Base-by-base conservation (phyloP, 2,113 vertebrate species). In the Rallus limicola region DNA sequence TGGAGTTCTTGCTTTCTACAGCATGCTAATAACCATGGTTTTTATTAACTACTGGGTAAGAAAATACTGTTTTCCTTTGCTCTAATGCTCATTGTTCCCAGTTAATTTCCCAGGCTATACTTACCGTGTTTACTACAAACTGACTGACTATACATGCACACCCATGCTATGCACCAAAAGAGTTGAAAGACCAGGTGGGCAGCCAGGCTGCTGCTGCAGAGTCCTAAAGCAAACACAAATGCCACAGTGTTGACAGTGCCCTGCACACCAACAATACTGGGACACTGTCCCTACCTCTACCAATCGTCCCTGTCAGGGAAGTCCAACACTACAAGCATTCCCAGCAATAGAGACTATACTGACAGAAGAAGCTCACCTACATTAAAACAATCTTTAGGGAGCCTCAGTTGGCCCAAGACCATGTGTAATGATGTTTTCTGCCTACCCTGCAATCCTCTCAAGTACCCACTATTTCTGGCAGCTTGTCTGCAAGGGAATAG, bases 1-100 rank as follows among this genome's bases (percentile, higher is more conserved):
- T 63, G 98, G 93, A 96, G 52, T 97, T 92, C 89, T 98, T 72
- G 38, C 63, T 86, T 85, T 97, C 89, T 98, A 98, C 86, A 97
- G 98, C 58, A 75, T 95, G 46, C 21, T 98, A 64, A 76, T 96
- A 71, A 98, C 98, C 5, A 59, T 94, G 90, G 59, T 64, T 91
- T 94, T 97, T 91, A 71, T 42, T 93, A 82, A 65, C 88, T 96
- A 88, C 78, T 98, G 98, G 98, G 98, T 98, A 98, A 98, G 98
- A 94, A 93, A 97, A 58, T 13, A 82, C 55, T 72, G 0, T 91
- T 88, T 75, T 60, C 26, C 40, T 84, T 82, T 86, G 13, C 7
- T 78, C 10, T 62, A 1, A 21, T 59, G 29, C 4, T 75, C 56
- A 70, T 72, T 90, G 74, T 56, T 40, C 38, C 58, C 40, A 26